Base-by-base conservation (phyloP, 2,888 invertebrate genomes). In the Aleiodes leptofemur region DNA sequence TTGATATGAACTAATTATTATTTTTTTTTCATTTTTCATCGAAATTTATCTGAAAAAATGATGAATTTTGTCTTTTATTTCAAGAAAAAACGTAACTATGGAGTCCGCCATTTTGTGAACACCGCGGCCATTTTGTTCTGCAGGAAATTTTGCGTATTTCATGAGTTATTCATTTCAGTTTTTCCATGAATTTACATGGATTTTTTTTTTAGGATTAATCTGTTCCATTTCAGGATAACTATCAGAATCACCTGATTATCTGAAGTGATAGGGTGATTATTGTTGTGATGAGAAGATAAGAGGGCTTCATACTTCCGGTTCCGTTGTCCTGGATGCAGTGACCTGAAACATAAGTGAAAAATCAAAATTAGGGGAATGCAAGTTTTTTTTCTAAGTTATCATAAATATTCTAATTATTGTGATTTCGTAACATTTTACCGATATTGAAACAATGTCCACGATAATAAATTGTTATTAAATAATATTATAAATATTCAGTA, bases 301-400 rank as follows among this genome's bases (percentile, higher is more conserved):
- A 84, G 76, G 87, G 84, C 73, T 83, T 83, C 75, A 77, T 80
- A 79, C 80, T 84, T 74, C 73, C 77, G 50, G 85, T 88, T 79
- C 86, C 86, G 81, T 89, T 91, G 69, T 90, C 90, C 84, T 91
- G 91, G 84, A 91, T 92, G 90, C 94, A 94, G 88, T 94, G 93
- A 83, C 94, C 94, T 94, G 91, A 5, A 90, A 80, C 83, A 73
- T 56, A 64, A 16, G n/a, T 23, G 55, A 71, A 69, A 13, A 64
- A 43, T 7, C 0, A 43, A 11, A 43, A 9, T 3, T 43, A 11
- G 11, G n/a, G n/a, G n/a, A n/a, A n/a, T n/a, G n/a, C n/a, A n/a
- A n/a, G n/a, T n/a, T n/a, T n/a, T n/a, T n/a, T n/a, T n/a, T n/a
- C n/a, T n/a, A n/a, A n/a, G n/a, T n/a, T n/a, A n/a, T n/a, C n/a